Conservation (phyloP, 2,797 vertebrate species). For the Chaenodraco wilsoni region DNA sequence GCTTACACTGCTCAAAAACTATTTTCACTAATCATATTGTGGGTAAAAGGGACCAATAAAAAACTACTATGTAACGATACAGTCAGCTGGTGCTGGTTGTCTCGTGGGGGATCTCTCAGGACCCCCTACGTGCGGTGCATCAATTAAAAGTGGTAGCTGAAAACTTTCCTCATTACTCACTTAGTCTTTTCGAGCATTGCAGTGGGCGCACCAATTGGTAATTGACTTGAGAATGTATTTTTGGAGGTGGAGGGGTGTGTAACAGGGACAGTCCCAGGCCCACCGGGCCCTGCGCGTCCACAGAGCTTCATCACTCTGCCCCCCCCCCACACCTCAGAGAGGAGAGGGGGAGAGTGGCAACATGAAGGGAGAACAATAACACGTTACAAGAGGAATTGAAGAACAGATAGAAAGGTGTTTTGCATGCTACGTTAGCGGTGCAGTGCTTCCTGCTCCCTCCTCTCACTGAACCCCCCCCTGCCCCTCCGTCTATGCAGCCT, state of each 20-base stretch:
- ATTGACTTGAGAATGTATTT: slow-evolving; percentile 5
- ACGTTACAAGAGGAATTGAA: slow-evolving; percentile 8
- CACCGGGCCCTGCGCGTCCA: neutral
- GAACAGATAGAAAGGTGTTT: slow-evolving; percentile 9
- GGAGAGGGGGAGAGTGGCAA: slow-evolving; percentile 13
- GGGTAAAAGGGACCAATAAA: neutral
- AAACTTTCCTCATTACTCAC: neutral
- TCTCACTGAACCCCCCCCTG: slow-evolving; percentile 4
- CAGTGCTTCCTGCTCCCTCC: slow-evolving; percentile 18
- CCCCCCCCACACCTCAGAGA: neutral
- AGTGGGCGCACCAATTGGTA: slow-evolving; percentile 2
- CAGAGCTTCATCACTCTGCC: slow-evolving; percentile 17
- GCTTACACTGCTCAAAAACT: neutral
- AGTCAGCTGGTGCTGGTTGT: neutral
- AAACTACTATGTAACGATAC: neutral
- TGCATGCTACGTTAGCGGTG: slow-evolving; percentile 2
- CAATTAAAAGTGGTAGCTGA: neutral
- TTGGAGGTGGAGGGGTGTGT: neutral
- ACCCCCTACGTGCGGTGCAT: neutral
- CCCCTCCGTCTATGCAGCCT: slow-evolving; percentile 14
- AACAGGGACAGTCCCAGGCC: neutral
- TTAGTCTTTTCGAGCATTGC: neutral
- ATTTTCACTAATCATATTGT: too few relatives aligned
- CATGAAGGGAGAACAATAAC: neutral
- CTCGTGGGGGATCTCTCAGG: neutral